Conservation (phyloP, 1,140 invertebrate species). For the Drosophila arizonae region DNA sequence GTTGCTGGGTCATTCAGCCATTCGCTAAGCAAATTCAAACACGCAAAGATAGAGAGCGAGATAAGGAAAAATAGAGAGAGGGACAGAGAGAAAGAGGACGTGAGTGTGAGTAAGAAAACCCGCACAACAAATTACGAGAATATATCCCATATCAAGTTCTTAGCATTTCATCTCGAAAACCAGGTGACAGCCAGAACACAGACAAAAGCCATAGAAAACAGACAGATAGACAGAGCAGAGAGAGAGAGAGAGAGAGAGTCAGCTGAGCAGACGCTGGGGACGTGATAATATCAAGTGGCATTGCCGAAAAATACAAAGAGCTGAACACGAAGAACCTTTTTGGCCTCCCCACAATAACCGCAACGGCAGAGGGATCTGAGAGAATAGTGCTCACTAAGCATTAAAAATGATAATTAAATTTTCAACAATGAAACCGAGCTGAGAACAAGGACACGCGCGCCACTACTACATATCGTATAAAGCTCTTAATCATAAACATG, state of each 20-base stretch:
- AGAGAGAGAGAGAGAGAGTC: slow-evolving; percentile 6
- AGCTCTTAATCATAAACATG: slow-evolving; percentile 81
- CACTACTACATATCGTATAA: slow-evolving; percentile 46
- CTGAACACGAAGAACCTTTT: slow-evolving; percentile 13
- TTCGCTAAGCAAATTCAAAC: slow-evolving; percentile 9
- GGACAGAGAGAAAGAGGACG: not conserved
- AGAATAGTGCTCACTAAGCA: slow-evolving; percentile 79
- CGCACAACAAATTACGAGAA: slow-evolving; percentile 55
- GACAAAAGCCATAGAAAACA: slow-evolving; percentile 51
- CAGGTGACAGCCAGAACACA: slow-evolving; percentile 59
- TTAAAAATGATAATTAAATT: slow-evolving; percentile 81
- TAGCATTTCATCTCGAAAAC: slow-evolving; percentile 57
- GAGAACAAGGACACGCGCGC: slow-evolving; percentile 48
- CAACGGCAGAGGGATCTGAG: slow-evolving; percentile 32
- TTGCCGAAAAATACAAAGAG: slow-evolving; percentile 53
- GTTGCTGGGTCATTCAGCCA: slow-evolving; percentile 49
- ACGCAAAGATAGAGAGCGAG: slow-evolving; percentile 14
- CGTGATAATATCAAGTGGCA: slow-evolving; percentile 77
- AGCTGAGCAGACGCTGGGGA: slow-evolving; percentile 18
- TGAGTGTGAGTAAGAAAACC: slow-evolving; percentile 2
- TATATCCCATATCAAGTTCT: slow-evolving; percentile 65
- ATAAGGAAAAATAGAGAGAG: not conserved
- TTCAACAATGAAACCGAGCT: slow-evolving; percentile 75
- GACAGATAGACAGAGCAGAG: slow-evolving; percentile 13
- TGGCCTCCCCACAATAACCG: slow-evolving; percentile 43